Percentiles rank a stretch among this genome's conserved stretches.
These are phyloP conservation scores for Lepidocyrtoides sp. DNA, from an alignment of 2,888 invertebrate species.

Conservation along the genomic window DNA sequence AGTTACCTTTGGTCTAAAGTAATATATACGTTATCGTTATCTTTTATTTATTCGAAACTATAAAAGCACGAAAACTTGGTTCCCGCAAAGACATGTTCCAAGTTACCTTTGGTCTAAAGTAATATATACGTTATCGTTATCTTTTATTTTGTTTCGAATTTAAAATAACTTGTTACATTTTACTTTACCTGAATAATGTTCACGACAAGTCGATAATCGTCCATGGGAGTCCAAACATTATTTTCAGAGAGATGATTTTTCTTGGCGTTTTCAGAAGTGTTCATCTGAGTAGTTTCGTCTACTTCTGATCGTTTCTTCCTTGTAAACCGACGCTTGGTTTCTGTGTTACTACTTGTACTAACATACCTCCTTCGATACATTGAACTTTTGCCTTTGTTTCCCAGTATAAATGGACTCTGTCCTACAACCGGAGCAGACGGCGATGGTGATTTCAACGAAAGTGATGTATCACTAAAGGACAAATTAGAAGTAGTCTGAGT, in stretches of 20 bases:
- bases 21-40: too few relatives aligned
- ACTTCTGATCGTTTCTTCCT: slow-evolving; percentile 58
- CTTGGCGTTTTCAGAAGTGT: slow-evolving; percentile 27
- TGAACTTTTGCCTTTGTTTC: slow-evolving; percentile 33
- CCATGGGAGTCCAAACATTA: slow-evolving; percentile 98
- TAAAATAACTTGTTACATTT: neutral
- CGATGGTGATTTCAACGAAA: slow-evolving; percentile 40
- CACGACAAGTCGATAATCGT: slow-evolving; percentile 97
- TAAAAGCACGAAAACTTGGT: slow-evolving; percentile 98
- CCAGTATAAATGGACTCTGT: neutral
- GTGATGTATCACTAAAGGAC: neutral
- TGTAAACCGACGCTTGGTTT: slow-evolving; percentile 66
- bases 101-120: slow-evolving; percentile 88
- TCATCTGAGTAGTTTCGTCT: slow-evolving; percentile 44
- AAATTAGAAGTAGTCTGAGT: slow-evolving; percentile 42
- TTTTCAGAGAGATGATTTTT: slow-evolving; percentile 86
- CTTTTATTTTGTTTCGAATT: neutral
- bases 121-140: too few relatives aligned
- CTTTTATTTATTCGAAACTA: too few relatives aligned
- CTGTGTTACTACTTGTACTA: slow-evolving; percentile 49
- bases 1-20: slow-evolving; percentile 88
- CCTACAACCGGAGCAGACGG: slow-evolving; percentile 36
- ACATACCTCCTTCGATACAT: slow-evolving; percentile 51
- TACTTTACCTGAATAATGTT: slow-evolving; percentile 94
- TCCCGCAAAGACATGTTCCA: slow-evolving; percentile 92